Percentiles rank a stretch among this genome's conserved stretches.
These are phyloP conservation scores for Gobio gobio DNA, from an alignment of 2,113 vertebrate genomes.

Conservation along the genomic window DNA sequence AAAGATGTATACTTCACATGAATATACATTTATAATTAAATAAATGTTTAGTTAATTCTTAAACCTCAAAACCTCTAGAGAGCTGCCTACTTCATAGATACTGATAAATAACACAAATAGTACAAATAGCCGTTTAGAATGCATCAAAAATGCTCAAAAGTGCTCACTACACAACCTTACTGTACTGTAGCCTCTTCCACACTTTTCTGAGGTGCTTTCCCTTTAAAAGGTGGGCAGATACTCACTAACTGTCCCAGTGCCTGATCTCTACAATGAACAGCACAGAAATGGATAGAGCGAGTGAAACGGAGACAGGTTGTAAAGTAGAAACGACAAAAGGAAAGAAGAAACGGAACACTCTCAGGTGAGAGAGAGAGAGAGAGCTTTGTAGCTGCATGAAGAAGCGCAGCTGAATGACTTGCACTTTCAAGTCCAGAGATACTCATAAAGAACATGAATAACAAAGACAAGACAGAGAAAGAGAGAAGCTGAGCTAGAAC, in stretches of 20 bases:
- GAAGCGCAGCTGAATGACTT: constrained; percentile 71
- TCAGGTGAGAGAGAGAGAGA: constrained; percentile 25
- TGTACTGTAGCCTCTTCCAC: neutral
- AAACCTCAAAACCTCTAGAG: neutral
- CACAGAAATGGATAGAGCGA: constrained; percentile 31
- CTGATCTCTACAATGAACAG: constrained; percentile 46
- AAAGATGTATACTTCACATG: neutral
- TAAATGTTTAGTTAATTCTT: too few relatives aligned
- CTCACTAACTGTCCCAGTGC: constrained; percentile 60
- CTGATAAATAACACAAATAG: neutral
- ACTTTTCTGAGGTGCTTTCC: neutral
- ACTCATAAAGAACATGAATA: neutral
- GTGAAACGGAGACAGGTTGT: constrained; percentile 34
- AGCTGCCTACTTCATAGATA: neutral
- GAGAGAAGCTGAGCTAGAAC: neutral
- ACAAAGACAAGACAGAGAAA: constrained; percentile 3
- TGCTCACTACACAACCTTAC: neutral
- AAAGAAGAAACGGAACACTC: constrained; percentile 15
- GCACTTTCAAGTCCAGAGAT: constrained; percentile 70
- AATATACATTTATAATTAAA: too few relatives aligned
- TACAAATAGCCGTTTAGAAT: neutral
- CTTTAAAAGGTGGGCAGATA: constrained; percentile 58
- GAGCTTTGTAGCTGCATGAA: constrained; percentile 64
- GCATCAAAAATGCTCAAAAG: neutral
- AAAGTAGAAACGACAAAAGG: constrained; percentile 12